A percentile compares a stretch with the other conserved stretches of the same genome.
Evolutionary conservation across 2,888 invertebrate genomes (phyloP).

Genomic region (Watsonalla cultraria): DNA sequence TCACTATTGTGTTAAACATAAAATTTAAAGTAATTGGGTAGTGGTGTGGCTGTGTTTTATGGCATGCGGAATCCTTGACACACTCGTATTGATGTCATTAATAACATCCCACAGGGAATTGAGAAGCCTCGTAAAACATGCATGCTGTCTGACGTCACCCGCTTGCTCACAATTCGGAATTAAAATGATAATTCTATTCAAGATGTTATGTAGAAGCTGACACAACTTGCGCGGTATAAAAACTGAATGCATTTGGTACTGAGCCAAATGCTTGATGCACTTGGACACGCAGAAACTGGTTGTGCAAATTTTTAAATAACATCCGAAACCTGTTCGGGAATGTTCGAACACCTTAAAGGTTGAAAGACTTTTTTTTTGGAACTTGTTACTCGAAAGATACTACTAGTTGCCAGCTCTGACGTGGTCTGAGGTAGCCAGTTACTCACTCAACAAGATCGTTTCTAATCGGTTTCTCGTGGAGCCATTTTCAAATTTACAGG

Average conservation of each 20-base stretch:
- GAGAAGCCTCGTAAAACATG: background rate
- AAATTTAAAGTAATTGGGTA: constrained; percentile 20
- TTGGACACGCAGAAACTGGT: constrained; percentile 1
- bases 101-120: constrained; percentile 20
- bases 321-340: constrained; percentile 24
- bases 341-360: constrained; percentile 31
- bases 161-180: background rate
- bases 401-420: no score
- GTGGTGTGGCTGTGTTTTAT: constrained; percentile 14
- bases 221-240: background rate
- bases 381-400: background rate
- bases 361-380: constrained; percentile 26
- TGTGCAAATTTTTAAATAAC: background rate
- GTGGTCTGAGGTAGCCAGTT: background rate
- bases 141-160: constrained; percentile 14
- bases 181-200: background rate
- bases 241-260: constrained; percentile 33
- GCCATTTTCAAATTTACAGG: no score
- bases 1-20: constrained; percentile 15
- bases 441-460: constrained; percentile 5
- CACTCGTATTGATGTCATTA: constrained; percentile 14
- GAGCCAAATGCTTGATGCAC: constrained; percentile 20
- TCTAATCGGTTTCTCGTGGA: no score
- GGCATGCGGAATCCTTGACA: constrained; percentile 23
- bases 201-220: constrained; percentile 1